A percentile compares a stretch with the other conserved stretches of the same genome.
These are phyloP conservation scores for Apamea sordens DNA, from an alignment of 2,888 invertebrate genomes.

Conservation along the genomic window DNA sequence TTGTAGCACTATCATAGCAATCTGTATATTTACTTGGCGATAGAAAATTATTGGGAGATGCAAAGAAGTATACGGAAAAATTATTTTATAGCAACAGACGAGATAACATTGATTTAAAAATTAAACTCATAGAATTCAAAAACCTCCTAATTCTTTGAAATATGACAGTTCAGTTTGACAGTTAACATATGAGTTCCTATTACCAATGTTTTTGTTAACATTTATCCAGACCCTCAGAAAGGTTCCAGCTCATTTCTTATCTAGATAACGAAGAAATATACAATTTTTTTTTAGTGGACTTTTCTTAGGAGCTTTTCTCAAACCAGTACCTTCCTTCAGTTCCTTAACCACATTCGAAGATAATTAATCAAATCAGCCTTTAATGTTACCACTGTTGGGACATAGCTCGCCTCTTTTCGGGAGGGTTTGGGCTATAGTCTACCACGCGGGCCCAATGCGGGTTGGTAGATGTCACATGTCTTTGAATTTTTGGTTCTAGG, in stretches of 20 bases:
- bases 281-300: background rate
- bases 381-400: too few relatives aligned
- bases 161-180: too few relatives aligned
- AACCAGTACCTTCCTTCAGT: background rate
- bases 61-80: background rate
- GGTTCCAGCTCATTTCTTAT: too few relatives aligned
- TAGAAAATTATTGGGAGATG: background rate
- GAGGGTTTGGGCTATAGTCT: background rate
- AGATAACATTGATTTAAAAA: background rate
- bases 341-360: background rate
- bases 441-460: background rate
- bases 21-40: background rate
- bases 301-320: background rate
- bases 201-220: background rate
- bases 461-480: background rate
- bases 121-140: background rate
- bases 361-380: background rate
- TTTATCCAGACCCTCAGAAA: too few relatives aligned
- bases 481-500: too few relatives aligned
- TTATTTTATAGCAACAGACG: background rate
- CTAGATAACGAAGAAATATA: background rate
- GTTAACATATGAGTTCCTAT: background rate
- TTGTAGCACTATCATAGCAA: background rate
- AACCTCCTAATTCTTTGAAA: background rate
- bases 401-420: background rate